Conservation (phyloP, 2,888 invertebrate genomes). For the Dimorphilus gyrociliatus region DNA sequence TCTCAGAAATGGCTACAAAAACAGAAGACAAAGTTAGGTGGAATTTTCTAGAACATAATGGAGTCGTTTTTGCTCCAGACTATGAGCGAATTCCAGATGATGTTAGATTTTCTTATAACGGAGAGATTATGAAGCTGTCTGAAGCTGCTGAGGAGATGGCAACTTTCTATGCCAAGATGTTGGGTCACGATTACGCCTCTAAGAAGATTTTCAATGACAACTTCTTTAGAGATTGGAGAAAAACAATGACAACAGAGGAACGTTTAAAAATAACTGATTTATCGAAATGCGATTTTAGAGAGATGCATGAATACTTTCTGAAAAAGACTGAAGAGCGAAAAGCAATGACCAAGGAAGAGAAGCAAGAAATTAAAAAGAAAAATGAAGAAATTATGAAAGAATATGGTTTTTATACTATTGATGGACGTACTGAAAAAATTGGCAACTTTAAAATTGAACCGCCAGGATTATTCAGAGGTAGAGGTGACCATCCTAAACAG, state of each 20-base stretch:
- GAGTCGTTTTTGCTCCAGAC: constrained; percentile 84
- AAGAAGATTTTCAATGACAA: constrained; percentile 85
- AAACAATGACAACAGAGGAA: constrained; percentile 76
- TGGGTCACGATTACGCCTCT: constrained; percentile 97
- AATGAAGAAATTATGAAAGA: constrained; percentile 73
- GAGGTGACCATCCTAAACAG: constrained; percentile 99
- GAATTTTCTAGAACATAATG: constrained; percentile 84
- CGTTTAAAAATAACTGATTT: constrained; percentile 68
- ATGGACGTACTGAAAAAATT: constrained; percentile 94
- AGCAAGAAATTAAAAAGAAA: constrained; percentile 61
- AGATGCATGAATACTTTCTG: constrained; percentile 60
- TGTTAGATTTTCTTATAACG: constrained; percentile 82
- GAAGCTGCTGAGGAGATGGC: constrained; percentile 80
- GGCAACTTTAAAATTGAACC: constrained; percentile 98
- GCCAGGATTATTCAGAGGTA: constrained; percentile 79
- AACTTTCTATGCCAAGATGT: constrained; percentile 89
- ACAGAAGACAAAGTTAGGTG: constrained; percentile 92
- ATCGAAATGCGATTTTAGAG: constrained; percentile 79
- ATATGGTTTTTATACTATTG: constrained; percentile 85
- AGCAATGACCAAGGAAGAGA: constrained; percentile 83
- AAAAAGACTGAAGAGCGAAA: constrained; percentile 60
- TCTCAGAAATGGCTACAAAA: too few relatives aligned
- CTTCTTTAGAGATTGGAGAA: constrained; percentile 91
- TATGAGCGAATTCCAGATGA: constrained; percentile 74
- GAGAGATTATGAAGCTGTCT: constrained; percentile 53